Evolutionary conservation across 2,888 invertebrate species (phyloP), one percentile per base, ranked within the genome.

Genomic region (Cephonodes hylas): DNA sequence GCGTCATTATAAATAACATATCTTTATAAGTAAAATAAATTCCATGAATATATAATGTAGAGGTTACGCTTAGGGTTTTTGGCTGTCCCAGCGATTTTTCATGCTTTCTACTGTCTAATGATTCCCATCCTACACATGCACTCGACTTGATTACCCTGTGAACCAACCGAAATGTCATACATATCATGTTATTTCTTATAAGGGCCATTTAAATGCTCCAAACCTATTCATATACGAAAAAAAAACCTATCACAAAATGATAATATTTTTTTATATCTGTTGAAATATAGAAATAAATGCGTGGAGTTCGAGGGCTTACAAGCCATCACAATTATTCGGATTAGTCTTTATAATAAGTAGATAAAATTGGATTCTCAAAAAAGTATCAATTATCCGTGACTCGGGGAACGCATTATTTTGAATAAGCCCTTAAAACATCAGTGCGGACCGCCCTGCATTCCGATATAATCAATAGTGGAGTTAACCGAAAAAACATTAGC

Each of bases 401-500:
- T 62, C 42, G 64, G 25, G 59, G 53, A 63, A 59, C 56, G 56
- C 44, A 62, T 63, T 63, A 59, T 67, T 64, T 66, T 67, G 61
- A 66, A 66, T 66, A 66, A 67, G 63, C 63, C 60, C 60, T 65
- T 62, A 58, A 63, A 63, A 62, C 66, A 61, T 66, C 61, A 61
- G 60, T 63, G 58, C 46, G 57, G 64, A 62, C 63, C 65, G 64
- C 65, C 63, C 66, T 67, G 67, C 74, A 76, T 73, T 70, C 72
- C 72, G 61, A 74, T 71, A 65, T 72, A 76, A 76, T 74, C 72
- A 71, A 74, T 71, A 70, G 62, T 44, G 53, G 59, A 64, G 66
- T 70, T 65, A 66, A 64, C 65, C 60, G 59, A 64, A 64, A 62
- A 68, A 63, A 63, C 48, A 63, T 58, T 53, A 42, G 63, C 59